Evolutionary conservation across 2,888 invertebrate species (phyloP), one percentile per base, ranked within the genome.

Genomic region (Chironomus riparius): DNA sequence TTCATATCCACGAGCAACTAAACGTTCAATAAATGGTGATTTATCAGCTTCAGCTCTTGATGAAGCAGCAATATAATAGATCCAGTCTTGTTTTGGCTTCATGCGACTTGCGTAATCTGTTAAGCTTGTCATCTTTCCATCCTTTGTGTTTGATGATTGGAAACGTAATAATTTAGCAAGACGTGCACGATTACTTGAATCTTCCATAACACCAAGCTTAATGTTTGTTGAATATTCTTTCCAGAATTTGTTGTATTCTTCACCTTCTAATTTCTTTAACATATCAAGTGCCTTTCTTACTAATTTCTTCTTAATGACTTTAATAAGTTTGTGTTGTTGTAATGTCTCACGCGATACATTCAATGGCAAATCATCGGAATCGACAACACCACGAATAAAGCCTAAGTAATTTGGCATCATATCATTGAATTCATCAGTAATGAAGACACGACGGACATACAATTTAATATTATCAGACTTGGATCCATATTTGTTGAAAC

Each of bases 391-490:
- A 76, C 93, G 91, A 77, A 99, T 90, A 84, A 99, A 99, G 79
- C 90, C 91, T 80, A 99, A 87, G 84, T 98, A 99, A 83, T 94
- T 97, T 79, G 99, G 98, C 92, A 99, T 95, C 92, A 99, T 95
- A 83, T 99, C 98, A 83, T 95, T 95, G 87, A 99, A 98, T 86
- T 99, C 97, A 84, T 99, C 98, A 7, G 98, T 98, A 85, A 99
- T 99, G 86, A 99, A 99, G 15, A 99, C 99, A 78, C 99, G 89
- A 77, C 98, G 89, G 76, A 99, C 99, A 85, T 95, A 99, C 78
- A 99, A 87, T 85, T 98, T 98, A 81, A 98, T 97, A 85, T 95
- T 92, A 83, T 98, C 97, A 4, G 92, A 91, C 82, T 93, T 93
- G 79, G 95, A 93, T 80, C 98, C 98, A 83, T 98, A 98, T 82